These are phyloP conservation scores for Yponomeuta plumbellus DNA, from an alignment of 2,888 invertebrate genomes.

Conservation along the genomic window DNA sequence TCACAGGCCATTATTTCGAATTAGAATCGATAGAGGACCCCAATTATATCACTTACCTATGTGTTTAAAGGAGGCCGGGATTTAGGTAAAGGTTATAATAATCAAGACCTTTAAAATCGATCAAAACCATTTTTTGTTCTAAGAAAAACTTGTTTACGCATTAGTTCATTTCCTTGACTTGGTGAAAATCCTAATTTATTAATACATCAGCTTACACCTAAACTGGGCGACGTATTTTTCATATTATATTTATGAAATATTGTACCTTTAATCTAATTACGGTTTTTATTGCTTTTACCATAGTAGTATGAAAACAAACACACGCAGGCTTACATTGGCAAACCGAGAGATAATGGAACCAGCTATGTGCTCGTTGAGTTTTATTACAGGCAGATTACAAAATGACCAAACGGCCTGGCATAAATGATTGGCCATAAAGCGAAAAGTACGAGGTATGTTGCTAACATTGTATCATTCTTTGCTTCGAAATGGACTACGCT, in stretches of 20 bases:
- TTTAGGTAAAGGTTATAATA: slow-evolving; percentile 47
- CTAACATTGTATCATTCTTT: slow-evolving; percentile 47
- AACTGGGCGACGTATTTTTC: too few species aligned
- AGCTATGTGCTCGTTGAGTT: slow-evolving; percentile 54
- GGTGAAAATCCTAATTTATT: too few species aligned
- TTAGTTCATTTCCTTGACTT: too few species aligned
- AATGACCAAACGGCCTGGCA: slow-evolving; percentile 53
- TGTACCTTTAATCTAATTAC: slow-evolving; percentile 13
- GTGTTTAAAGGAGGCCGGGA: slow-evolving; percentile 74
- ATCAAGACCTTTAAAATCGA: slow-evolving; percentile 41
- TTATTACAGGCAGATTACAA: slow-evolving; percentile 62
- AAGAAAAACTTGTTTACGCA: too few species aligned
- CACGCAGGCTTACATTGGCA: slow-evolving; percentile 33
- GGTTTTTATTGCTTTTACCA: slow-evolving; percentile 9
- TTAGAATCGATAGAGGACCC: slow-evolving; percentile 74
- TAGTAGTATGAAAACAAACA: slow-evolving; percentile 12
- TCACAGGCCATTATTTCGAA: slow-evolving; percentile 73
- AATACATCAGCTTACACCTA: too few species aligned
- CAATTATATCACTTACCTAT: slow-evolving; percentile 77
- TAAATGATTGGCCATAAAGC: slow-evolving; percentile 64
- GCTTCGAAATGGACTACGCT: slow-evolving; percentile 18
- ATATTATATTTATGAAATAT: too few species aligned
- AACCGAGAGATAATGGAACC: slow-evolving; percentile 45
- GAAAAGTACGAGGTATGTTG: slow-evolving; percentile 40
- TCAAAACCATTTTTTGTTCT: slow-evolving; percentile 20